phyloP scores from a whole-genome alignment of 2,113 vertebrate genomes.

The Callorhinus ursinus region DNA sequence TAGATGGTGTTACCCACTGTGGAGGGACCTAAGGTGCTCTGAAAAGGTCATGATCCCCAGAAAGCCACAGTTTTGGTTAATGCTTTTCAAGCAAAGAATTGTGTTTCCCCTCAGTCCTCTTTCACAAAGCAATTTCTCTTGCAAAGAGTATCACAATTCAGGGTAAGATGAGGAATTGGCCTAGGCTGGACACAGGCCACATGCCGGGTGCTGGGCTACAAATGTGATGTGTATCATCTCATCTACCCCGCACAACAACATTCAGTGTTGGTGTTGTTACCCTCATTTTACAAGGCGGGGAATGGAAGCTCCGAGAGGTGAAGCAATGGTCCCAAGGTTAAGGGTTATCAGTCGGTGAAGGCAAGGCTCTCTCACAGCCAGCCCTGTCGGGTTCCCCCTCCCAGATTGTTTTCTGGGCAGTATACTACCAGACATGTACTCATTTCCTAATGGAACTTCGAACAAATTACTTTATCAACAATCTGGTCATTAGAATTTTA shows the following conservation, averaged over 20 bases:
- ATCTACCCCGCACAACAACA: accelerated
- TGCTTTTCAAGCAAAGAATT: neutral
- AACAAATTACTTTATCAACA: neutral
- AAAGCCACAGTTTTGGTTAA: neutral
- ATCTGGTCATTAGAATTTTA: neutral
- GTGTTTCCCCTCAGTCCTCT: neutral
- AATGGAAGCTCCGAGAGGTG: neutral
- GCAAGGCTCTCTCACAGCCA: neutral
- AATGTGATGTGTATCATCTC: neutral
- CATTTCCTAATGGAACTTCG: neutral
- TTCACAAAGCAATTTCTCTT: neutral
- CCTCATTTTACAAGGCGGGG: neutral
- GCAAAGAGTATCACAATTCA: neutral
- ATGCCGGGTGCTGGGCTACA: neutral
- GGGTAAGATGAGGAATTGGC: neutral
- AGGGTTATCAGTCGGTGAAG: neutral
- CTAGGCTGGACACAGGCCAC: neutral
- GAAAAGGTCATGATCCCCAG: neutral
- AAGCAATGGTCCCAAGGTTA: neutral
- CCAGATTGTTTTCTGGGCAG: neutral
- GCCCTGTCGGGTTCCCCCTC: neutral
- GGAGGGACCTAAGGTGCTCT: accelerated
- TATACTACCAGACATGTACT: neutral
- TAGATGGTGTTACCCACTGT: neutral
- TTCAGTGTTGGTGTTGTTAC: neutral